Conservation (phyloP, 2,888 invertebrate genomes). For the Callinectes sapidus region DNA sequence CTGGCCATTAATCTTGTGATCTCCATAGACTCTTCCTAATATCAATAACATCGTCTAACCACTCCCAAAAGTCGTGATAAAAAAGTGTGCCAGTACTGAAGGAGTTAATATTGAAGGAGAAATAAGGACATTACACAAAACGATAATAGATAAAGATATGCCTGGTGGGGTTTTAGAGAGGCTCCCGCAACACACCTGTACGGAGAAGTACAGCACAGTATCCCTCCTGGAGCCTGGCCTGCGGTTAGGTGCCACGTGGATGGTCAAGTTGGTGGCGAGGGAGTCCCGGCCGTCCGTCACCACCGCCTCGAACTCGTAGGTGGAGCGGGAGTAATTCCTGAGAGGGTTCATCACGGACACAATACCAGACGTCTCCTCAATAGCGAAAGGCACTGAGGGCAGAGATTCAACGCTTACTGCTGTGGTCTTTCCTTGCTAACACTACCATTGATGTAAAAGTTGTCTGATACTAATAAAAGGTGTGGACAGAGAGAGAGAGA, state of each 20-base stretch:
- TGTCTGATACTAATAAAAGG: too few relatives aligned
- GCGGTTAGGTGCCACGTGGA: conserved; percentile 81
- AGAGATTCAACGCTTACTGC: background rate
- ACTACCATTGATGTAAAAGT: too few relatives aligned
- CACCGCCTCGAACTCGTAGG: conserved; percentile 89
- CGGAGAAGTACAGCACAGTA: conserved; percentile 56
- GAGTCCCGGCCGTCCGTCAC: conserved; percentile 83
- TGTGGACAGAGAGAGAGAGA: background rate
- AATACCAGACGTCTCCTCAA: conserved; percentile 90
- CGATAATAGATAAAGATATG: background rate
- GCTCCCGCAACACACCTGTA: conserved; percentile 54
- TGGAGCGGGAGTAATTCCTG: conserved; percentile 81
- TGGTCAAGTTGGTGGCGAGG: conserved; percentile 88
- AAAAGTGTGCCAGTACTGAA: too few relatives aligned
- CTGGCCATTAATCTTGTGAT: too few relatives aligned
- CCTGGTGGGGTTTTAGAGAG: background rate
- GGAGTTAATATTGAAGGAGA: background rate
- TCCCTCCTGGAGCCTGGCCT: conserved; percentile 49
- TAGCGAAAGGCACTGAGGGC: conserved; percentile 89
- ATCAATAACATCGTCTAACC: too few relatives aligned
- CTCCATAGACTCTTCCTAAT: too few relatives aligned
- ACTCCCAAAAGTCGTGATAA: too few relatives aligned
- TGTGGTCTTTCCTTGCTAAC: too few relatives aligned
- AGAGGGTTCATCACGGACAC: conserved; percentile 89
- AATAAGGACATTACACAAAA: background rate